Conservation (phyloP, 53 echinoderm and acorn worm species). For the Arbacia lixula region DNA sequence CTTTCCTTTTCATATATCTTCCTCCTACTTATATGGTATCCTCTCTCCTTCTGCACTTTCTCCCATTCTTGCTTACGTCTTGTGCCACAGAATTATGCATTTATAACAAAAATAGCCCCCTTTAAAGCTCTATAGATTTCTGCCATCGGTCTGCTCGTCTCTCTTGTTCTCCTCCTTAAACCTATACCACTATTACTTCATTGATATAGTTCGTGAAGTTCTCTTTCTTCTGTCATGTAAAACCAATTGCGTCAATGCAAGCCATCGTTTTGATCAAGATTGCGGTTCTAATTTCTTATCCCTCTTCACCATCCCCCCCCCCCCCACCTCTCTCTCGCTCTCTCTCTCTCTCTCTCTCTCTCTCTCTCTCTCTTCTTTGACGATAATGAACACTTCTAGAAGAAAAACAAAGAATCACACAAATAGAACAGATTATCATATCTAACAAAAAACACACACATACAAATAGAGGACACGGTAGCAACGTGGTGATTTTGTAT, state of each 20-base stretch:
- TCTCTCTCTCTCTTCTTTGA: not conserved
- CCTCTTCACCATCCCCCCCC: not conserved
- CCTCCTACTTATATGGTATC: too few species aligned
- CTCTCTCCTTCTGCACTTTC: too few species aligned
- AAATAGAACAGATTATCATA: too few species aligned
- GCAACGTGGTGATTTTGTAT: not conserved
- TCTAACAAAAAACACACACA: too few species aligned
- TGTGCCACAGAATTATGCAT: too few species aligned
- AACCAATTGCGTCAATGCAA: not conserved
- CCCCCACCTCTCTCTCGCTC: not conserved
- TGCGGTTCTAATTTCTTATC: not conserved
- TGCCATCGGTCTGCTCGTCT: too few species aligned
- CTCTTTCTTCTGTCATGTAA: not conserved
- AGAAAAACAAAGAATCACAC: not conserved
- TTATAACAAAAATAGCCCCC: too few species aligned
- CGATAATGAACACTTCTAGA: not conserved
- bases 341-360: constrained; percentile 13
- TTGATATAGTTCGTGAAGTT: not conserved
- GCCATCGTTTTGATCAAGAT: not conserved
- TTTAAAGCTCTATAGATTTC: too few species aligned
- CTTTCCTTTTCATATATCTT: too few species aligned
- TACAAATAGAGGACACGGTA: not conserved
- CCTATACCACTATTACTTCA: not conserved
- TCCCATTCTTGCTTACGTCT: too few species aligned
- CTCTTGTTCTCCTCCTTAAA: not conserved